phyloP scores from a whole-genome alignment of 2,888 invertebrate species.

The Drosophila cognata region DNA sequence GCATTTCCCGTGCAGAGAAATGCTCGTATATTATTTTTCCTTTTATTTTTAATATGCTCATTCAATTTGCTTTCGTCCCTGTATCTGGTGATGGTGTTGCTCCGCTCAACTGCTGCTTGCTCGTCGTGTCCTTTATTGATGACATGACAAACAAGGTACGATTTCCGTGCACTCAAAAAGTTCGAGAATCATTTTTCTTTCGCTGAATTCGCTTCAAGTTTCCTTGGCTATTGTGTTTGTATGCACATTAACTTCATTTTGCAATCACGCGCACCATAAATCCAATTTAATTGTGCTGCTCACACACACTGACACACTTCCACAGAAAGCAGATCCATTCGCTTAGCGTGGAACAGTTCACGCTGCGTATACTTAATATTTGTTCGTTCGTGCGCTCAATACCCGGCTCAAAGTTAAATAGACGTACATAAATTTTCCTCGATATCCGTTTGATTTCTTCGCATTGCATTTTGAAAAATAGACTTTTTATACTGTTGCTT shows the following conservation, averaged over 20 bases:
- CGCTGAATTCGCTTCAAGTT: conserved; percentile 5
- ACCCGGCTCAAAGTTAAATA: conserved; percentile 64
- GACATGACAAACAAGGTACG: conserved; percentile 80
- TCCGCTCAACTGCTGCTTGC: conserved; percentile 15
- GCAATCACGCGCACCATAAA: conserved; percentile 79
- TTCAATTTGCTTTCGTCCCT: conserved; percentile 66
- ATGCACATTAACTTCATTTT: conserved; percentile 77
- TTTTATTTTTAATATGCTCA: conserved; percentile 70
- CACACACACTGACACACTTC: conserved; percentile 18
- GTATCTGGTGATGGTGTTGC: conserved; percentile 7
- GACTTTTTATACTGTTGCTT: conserved; percentile 63
- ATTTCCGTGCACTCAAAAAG: conserved; percentile 63
- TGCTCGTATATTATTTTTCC: conserved; percentile 37
- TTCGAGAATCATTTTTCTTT: conserved; percentile 70
- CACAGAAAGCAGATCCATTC: conserved; percentile 25
- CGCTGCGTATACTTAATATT: conserved; percentile 72
- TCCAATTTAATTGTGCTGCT: conserved; percentile 77
- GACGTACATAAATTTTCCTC: conserved; percentile 72
- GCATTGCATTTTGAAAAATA: conserved; percentile 70
- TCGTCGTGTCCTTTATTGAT: conserved; percentile 71
- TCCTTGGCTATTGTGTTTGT: conserved; percentile 59
- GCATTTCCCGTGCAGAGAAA: conserved; percentile 64
- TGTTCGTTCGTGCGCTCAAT: conserved; percentile 64
- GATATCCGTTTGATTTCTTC: conserved; percentile 66
- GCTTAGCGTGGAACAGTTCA: conserved; percentile 30